Evolutionary conservation across 2,888 invertebrate genomes (phyloP).

Genomic region (Mimas tiliae): DNA sequence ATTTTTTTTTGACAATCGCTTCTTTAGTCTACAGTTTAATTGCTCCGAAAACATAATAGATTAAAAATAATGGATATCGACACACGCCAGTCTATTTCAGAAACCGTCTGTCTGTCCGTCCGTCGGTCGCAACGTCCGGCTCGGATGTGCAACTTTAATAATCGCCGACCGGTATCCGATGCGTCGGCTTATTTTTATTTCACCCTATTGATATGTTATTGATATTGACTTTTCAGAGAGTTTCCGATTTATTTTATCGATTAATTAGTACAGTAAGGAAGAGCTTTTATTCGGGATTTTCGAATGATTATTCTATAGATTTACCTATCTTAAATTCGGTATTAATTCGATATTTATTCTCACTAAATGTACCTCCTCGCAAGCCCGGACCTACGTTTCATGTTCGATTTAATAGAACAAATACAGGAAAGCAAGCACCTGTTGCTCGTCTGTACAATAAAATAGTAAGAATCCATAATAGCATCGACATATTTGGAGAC

Average conservation of each 20-base stretch:
- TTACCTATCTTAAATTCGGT: background rate
- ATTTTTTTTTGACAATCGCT: background rate
- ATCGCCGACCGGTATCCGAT: conserved; percentile 31
- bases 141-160: conserved; percentile 61
- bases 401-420: no score
- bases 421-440: no score
- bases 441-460: no score
- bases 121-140: conserved; percentile 40
- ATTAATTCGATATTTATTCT: no score
- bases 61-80: conserved; percentile 41
- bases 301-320: no score
- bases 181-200: conserved; percentile 26
- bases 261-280: background rate
- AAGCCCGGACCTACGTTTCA: no score
- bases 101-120: conserved; percentile 45
- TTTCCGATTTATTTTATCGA: background rate
- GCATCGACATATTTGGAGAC: no score
- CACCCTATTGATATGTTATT: conserved; percentile 20
- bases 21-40: background rate
- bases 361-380: no score
- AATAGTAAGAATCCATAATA: no score
- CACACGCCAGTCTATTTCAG: conserved; percentile 49
- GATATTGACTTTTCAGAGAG: conserved; percentile 30
- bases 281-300: no score
- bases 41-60: conserved; percentile 27